Base-by-base conservation (phyloP, 2,113 vertebrate genomes). In the Syngnathoides biaculeatus region DNA sequence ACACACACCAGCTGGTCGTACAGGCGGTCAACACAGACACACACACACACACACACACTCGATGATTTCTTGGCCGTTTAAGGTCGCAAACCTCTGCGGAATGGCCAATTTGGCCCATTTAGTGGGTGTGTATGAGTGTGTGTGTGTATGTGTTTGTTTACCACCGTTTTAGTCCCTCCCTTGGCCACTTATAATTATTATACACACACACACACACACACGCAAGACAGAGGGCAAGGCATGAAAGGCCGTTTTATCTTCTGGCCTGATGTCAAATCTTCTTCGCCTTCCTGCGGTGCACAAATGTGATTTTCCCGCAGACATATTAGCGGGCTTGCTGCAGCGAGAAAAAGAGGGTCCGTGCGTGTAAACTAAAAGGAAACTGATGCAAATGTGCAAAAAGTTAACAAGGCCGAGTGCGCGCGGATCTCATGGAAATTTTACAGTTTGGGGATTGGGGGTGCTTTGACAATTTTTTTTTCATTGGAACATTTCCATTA, bases 21-120 rank as follows among this genome's bases (percentile, higher is more conserved):
- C 79, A 72, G 86, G 81, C 75, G 83, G 82, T 75, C 79, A 84
- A 50, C 82, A 77, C 82, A n/a, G n/a, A 81, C 77, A 87, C 75
- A 79, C 2, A 52, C 65, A 63, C 59, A 81, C 71, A 70, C 81
- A 83, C 82, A 82, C 79, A 56, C 67, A 66, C 64, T 52, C 78
- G 68, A 69, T 50, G 48, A 79, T 67, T 81, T 81, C 81, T 74
- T 82, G 77, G 75, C 61, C 45, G n/a, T 69, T 70, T 67, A 45
- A 69, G 66, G 77, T 71, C 56, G 55, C 75, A 74, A 81, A 76
- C 66, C 77, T 65, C 79, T 0, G 68, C 39, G 83, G 82, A 84
- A 79, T 39, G 12, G 65, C 68, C 71, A 85, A 86, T 82, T 83
- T 74, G 64, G 69, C 20, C 75, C 65, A 87, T 86, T 88, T 82